phyloP scores from a whole-genome alignment of 2,888 invertebrate species.

The Macroteleia sp. region DNA sequence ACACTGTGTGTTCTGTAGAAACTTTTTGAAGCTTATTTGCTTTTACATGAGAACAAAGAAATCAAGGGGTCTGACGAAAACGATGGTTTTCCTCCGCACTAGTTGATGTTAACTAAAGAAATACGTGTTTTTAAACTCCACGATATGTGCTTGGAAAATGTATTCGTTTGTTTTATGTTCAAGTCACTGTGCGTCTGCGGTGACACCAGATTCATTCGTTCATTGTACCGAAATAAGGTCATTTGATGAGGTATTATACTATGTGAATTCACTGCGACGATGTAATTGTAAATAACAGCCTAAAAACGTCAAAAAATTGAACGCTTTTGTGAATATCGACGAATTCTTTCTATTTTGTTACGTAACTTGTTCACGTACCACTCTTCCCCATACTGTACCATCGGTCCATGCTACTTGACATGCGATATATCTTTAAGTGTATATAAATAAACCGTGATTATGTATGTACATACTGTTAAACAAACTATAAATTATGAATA shows the following conservation, averaged over 20 bases:
- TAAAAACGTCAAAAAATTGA: conserved; percentile 17
- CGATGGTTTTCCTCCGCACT: conserved; percentile 26
- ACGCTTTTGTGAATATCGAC: conserved; percentile 31
- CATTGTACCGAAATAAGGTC: too few relatives aligned
- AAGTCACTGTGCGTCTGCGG: neutral
- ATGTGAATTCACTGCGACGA: conserved; percentile 1
- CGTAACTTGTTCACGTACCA: conserved; percentile 44
- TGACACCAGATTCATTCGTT: too few relatives aligned
- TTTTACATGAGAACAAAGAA: conserved; percentile 45
- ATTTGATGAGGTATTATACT: neutral
- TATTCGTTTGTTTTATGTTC: conserved; percentile 7
- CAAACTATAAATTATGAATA: conserved; percentile 77
- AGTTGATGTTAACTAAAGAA: conserved; percentile 21
- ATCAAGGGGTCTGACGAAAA: conserved; percentile 15
- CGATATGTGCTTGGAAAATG: conserved; percentile 11
- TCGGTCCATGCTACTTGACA: conserved; percentile 67
- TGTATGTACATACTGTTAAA: conserved; percentile 78
- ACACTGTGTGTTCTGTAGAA: conserved; percentile 68
- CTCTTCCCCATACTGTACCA: conserved; percentile 63
- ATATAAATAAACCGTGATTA: conserved; percentile 74
- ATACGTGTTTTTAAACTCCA: conserved; percentile 18
- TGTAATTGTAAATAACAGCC: conserved; percentile 39
- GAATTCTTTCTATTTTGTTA: conserved; percentile 44
- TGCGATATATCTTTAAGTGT: conserved; percentile 76
- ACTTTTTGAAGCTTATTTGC: conserved; percentile 64